Percentiles rank a stretch among this genome's conserved stretches.
phyloP scores from a whole-genome alignment of 1,140 invertebrate genomes.

The Sinella curviseta region DNA sequence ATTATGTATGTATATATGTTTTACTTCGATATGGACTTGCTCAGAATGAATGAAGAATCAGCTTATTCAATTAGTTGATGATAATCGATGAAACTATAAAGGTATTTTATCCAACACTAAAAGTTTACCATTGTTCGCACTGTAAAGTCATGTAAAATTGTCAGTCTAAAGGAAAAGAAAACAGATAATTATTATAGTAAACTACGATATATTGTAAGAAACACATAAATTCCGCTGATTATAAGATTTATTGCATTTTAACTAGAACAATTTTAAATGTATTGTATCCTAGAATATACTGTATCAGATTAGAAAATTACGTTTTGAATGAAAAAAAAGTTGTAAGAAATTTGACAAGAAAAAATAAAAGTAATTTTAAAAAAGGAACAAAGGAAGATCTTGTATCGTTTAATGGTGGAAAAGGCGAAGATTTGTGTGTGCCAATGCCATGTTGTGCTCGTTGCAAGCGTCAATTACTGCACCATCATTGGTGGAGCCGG shows the following conservation, averaged over 20 bases:
- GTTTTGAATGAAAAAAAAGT: background rate
- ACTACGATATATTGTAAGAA: no score
- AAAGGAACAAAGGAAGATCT: background rate
- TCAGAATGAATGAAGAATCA: no score
- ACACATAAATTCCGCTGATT: no score
- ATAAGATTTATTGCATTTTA: background rate
- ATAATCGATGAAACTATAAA: no score
- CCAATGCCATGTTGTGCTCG: constrained; percentile 82
- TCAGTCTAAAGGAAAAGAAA: no score
- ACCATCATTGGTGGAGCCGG: constrained; percentile 89
- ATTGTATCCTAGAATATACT: background rate
- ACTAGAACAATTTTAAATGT: background rate
- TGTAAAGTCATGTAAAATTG: no score
- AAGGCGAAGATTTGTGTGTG: constrained; percentile 86
- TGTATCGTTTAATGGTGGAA: constrained; percentile 83
- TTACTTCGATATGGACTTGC: no score
- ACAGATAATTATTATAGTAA: no score
- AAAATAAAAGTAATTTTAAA: background rate
- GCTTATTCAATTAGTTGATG: no score
- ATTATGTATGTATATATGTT: no score
- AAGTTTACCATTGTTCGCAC: no score
- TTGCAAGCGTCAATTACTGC: constrained; percentile 90
- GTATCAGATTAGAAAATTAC: background rate
- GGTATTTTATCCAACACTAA: no score
- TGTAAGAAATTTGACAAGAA: background rate